Conservation (phyloP, 2,113 vertebrate genomes). For the Lepidothrix coronata region DNA sequence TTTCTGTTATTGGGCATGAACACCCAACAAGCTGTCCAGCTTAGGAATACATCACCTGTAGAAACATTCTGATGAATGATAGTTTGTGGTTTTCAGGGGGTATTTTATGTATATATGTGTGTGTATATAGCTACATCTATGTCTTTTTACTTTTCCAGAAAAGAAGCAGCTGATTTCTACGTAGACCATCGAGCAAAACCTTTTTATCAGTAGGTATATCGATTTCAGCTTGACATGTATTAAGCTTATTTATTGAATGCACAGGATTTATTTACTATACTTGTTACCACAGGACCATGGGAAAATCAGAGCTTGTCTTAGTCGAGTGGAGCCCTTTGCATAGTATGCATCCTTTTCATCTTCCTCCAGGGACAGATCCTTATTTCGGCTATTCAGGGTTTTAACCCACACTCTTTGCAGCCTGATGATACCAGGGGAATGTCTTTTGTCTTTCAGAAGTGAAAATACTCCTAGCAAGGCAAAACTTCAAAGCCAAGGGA, state of each 20-base stretch:
- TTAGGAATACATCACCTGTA: neutral
- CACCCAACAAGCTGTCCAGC: neutral
- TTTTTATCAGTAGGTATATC: constrained; percentile 86
- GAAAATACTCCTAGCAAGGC: neutral
- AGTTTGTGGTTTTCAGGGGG: neutral
- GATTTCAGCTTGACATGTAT: neutral
- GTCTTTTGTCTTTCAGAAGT: neutral
- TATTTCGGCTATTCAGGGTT: neutral
- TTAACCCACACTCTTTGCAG: neutral
- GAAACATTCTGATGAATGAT: neutral
- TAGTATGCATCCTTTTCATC: neutral
- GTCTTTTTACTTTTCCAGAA: constrained; percentile 81
- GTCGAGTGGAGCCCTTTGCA: neutral
- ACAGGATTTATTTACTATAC: neutral
- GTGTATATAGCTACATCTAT: neutral
- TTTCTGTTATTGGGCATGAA: neutral
- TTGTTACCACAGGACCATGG: neutral
- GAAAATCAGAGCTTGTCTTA: neutral
- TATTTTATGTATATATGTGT: fast-evolving
- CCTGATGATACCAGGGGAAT: neutral
- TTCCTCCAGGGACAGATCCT: neutral
- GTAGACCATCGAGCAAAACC: constrained; percentile 88
- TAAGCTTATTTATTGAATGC: neutral
- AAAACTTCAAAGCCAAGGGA: neutral
- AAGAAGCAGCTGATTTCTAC: constrained; percentile 90